Evolutionary conservation across 2,888 invertebrate species (phyloP).

Genomic region (Zaprionus obscuricornis): DNA sequence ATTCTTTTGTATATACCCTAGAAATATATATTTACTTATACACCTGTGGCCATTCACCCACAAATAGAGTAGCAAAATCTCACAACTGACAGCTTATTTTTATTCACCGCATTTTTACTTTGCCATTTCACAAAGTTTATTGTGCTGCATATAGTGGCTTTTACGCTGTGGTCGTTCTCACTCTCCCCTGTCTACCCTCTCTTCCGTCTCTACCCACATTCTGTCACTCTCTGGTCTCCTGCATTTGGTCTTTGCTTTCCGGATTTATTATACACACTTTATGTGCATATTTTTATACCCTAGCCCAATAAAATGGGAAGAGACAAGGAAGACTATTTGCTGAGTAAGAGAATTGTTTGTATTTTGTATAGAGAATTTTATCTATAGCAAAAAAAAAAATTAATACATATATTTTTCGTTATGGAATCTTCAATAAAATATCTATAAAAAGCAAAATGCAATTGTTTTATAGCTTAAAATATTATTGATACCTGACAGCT

Average conservation of each 20-base stretch:
- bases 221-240: no score
- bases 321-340: no score
- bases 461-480: no score
- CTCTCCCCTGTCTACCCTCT: background rate
- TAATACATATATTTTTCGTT: no score
- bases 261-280: conserved; percentile 64
- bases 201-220: background rate
- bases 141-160: conserved; percentile 29
- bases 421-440: no score
- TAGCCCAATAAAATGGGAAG: background rate
- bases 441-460: no score
- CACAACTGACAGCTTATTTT: conserved; percentile 51
- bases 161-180: no score
- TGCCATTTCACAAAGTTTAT: conserved; percentile 51
- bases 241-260: conserved; percentile 15
- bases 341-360: no score
- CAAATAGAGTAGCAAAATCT: background rate
- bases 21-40: conserved; percentile 4
- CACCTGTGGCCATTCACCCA: conserved; percentile 49
- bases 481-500: no score
- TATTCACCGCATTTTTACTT: conserved; percentile 52
- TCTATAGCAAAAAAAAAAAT: no score
- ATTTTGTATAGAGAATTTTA: no score
- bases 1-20: conserved; percentile 37
- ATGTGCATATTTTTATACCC: conserved; percentile 68